Evolutionary conservation across 2,888 invertebrate species (phyloP), one percentile per base, ranked within the genome.

Genomic region (Fragum fragum): DNA sequence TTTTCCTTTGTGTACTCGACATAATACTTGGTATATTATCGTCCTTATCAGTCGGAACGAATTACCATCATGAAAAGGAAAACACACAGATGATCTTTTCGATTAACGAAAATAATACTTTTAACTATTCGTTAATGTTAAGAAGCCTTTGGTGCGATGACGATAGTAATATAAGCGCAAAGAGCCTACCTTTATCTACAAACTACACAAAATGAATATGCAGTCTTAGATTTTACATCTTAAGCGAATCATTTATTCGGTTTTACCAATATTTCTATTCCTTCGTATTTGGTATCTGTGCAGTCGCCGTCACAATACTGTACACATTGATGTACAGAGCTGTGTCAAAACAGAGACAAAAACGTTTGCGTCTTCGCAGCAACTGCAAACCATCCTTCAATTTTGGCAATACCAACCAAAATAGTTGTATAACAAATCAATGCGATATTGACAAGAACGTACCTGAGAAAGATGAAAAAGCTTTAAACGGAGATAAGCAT

Each of bases 221-320:
- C 36, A 69, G 78, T 7, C 66, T 59, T 16, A 88, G 79, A n/a
- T 73, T 77, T 36, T 55, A 86, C 11, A 78, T 90, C 28, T 63
- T 91, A 29, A 85, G 76, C 47, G 28, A 26, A 2, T 69, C 75
- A 5, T 90, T 93, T 75, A 87, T 89, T 68, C 73, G 63, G n/a
- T 82, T 87, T 7, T 91, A 89, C 79, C 90, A 90, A 63, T 90
- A 87, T 66, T 81, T 90, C 28, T 92, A 93, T 87, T 89, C 89
- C 7, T 82, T 90, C 21, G 84, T 92, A 63, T 94, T 91, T 79
- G 87, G 92, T 2, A 81, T 93, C 18, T 92, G 92, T 75, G 90
- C 93, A 39, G 82, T 93, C n/a, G 81, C 90, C 18, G 93, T 94
- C 18, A 88, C 93, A 18, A 85, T 91, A 21, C 88, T 94, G 36